These are phyloP conservation scores for Heliconius charithonia DNA, from an alignment of 2,888 invertebrate species.

Conservation along the genomic window DNA sequence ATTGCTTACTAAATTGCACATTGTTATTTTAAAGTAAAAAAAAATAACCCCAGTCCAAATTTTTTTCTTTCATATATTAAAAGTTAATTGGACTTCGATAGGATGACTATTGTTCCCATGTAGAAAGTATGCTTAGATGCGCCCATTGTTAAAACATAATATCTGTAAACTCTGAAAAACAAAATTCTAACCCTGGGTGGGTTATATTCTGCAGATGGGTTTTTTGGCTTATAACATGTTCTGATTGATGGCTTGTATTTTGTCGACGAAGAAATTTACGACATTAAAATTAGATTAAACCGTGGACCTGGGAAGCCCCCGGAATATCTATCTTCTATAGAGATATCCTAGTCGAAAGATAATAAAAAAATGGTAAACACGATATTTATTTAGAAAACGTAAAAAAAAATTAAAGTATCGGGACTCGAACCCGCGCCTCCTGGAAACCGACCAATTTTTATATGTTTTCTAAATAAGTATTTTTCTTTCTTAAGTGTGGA, in stretches of 20 bases:
- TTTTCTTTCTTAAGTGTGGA: too few species aligned
- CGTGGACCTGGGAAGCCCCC: not conserved
- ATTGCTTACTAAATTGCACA: not conserved
- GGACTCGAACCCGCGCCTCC: too few species aligned
- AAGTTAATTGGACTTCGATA: not conserved
- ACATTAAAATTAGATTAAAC: not conserved
- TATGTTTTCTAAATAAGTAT: too few species aligned
- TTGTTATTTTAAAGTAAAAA: not conserved
- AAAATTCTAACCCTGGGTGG: not conserved
- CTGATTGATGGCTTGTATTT: too few species aligned
- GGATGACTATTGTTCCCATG: not conserved
- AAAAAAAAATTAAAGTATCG: too few species aligned
- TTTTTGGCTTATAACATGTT: not conserved
- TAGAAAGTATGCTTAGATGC: not conserved
- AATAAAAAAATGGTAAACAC: too few species aligned
- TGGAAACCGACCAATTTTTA: too few species aligned
- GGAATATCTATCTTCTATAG: not conserved
- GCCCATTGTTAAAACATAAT: not conserved
- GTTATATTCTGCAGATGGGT: not conserved
- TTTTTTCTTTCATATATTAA: not conserved
- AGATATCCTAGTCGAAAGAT: not conserved
- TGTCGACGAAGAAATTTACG: not conserved
- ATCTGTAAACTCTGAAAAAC: not conserved
- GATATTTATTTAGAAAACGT: too few species aligned
- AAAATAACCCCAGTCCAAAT: not conserved